Conservation (phyloP, 2,797 vertebrate species). For the Psittacula derbiana region DNA sequence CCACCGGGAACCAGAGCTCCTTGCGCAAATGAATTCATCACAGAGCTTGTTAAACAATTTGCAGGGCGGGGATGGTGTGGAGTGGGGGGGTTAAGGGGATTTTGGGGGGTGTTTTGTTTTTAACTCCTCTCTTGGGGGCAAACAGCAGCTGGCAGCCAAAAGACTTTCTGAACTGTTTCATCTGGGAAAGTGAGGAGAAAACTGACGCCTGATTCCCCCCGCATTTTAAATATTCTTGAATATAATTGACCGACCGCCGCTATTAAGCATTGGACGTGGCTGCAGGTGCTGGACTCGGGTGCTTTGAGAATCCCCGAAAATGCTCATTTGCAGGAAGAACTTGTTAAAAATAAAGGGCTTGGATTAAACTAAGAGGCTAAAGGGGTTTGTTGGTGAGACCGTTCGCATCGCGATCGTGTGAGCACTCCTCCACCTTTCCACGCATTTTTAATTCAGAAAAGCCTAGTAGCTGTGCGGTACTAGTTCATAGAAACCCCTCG, state of each 20-base stretch:
- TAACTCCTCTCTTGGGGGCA: neutral
- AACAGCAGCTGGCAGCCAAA: slow-evolving; percentile 28
- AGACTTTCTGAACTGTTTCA: slow-evolving; percentile 47
- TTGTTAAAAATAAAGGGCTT: slow-evolving; percentile 34
- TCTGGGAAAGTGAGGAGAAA: slow-evolving; percentile 8
- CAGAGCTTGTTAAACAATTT: slow-evolving; percentile 3
- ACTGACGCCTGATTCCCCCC: neutral
- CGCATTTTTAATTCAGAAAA: slow-evolving; percentile 13
- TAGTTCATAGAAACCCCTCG: slow-evolving; percentile 70
- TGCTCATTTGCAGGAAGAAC: slow-evolving; percentile 27
- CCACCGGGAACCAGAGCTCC: neutral
- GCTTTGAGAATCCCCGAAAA: slow-evolving; percentile 11
- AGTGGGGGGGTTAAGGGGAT: neutral
- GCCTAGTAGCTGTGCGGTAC: slow-evolving; percentile 17
- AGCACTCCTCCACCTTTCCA: neutral
- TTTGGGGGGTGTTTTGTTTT: neutral
- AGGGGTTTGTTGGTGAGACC: neutral
- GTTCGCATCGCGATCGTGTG: neutral
- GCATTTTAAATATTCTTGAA: slow-evolving; percentile 1
- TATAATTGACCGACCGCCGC: neutral
- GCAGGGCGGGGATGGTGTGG: neutral
- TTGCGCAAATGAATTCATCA: slow-evolving; percentile 19
- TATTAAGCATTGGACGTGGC: neutral
- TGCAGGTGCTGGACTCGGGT: neutral
- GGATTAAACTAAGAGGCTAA: neutral